Percentiles rank a stretch among this genome's conserved stretches.
Evolutionary conservation across 2,888 invertebrate genomes (phyloP).

Genomic region (Agrenia bidenticulata): DNA sequence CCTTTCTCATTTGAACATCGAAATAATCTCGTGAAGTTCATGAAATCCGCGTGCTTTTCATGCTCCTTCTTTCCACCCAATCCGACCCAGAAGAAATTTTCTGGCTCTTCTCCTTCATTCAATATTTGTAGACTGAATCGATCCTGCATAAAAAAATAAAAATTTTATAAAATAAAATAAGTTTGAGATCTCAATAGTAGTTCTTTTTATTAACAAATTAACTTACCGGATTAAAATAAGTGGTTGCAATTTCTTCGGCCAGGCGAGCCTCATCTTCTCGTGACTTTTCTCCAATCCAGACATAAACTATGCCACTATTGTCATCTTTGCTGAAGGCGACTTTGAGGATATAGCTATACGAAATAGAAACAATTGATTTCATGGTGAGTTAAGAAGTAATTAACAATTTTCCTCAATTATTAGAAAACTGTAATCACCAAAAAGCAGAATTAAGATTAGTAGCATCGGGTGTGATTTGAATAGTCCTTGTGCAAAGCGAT

Average conservation of each 20-base stretch:
- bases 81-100: conserved; percentile 98
- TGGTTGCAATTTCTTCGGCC: conserved; percentile 81
- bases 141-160: no score
- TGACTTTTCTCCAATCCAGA: conserved; percentile 87
- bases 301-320: conserved; percentile 86
- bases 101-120: conserved; percentile 93
- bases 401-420: no score
- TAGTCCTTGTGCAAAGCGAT: conserved; percentile 84
- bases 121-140: conserved; percentile 67
- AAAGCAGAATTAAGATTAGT: conserved; percentile 86
- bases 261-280: conserved; percentile 82
- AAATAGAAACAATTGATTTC: conserved; percentile 40
- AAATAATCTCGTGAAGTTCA: conserved; percentile 90
- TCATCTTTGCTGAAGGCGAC: conserved; percentile 59
- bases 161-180: conserved; percentile 7
- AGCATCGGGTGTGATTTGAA: conserved; percentile 87
- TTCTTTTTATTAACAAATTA: background rate
- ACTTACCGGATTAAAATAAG: conserved; percentile 60
- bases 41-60: conserved; percentile 84
- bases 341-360: conserved; percentile 38
- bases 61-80: conserved; percentile 87
- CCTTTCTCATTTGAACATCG: conserved; percentile 99
- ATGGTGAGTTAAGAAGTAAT: no score
- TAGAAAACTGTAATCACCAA: conserved; percentile 70
- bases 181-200: no score